Conservation (phyloP, 2,797 vertebrate genomes). For the Semotilus atromaculatus region DNA sequence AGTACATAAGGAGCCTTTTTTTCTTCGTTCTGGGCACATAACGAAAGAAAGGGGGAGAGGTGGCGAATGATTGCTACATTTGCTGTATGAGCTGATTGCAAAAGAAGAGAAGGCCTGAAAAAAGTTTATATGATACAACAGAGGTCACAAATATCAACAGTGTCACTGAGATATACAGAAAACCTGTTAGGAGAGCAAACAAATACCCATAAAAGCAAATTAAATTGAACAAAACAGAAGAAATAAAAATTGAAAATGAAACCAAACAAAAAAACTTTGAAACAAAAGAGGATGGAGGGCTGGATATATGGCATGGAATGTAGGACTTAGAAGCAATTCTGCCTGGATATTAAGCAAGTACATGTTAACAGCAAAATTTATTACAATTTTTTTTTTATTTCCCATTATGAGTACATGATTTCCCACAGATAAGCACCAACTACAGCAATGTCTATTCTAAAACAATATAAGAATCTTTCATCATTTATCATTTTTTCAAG, state of each 20-base stretch:
- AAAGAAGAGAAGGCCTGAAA: slow-evolving; percentile 81
- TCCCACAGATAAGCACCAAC: slow-evolving; percentile 98
- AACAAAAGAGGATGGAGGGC: slow-evolving; percentile 73
- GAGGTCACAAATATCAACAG: slow-evolving; percentile 91
- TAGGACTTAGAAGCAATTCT: slow-evolving; percentile 80
- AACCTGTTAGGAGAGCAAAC: slow-evolving; percentile 85
- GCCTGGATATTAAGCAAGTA: slow-evolving; percentile 78
- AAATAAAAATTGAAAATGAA: slow-evolving; percentile 66
- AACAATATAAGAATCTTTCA: slow-evolving; percentile 95
- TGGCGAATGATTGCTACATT: slow-evolving; percentile 93
- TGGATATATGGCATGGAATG: slow-evolving; percentile 89
- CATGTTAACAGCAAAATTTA: slow-evolving; percentile 88
- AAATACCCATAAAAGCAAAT: slow-evolving; percentile 60
- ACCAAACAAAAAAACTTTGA: slow-evolving; percentile 57
- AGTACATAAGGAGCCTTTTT: slow-evolving; percentile 94
- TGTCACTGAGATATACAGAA: slow-evolving; percentile 73
- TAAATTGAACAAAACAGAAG: slow-evolving; percentile 74
- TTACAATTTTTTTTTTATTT: slow-evolving; percentile 78
- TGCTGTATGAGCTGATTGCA: slow-evolving; percentile 91
- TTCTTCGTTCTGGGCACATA: slow-evolving; percentile 91
- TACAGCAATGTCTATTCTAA: slow-evolving; percentile 99
- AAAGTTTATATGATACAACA: slow-evolving; percentile 88
- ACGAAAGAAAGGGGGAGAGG: slow-evolving; percentile 79
- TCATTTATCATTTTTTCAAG: slow-evolving; percentile 91
- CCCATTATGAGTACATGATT: slow-evolving; percentile 89